phyloP scores from a whole-genome alignment of 2,113 vertebrate species.

The Antigone vipio region DNA sequence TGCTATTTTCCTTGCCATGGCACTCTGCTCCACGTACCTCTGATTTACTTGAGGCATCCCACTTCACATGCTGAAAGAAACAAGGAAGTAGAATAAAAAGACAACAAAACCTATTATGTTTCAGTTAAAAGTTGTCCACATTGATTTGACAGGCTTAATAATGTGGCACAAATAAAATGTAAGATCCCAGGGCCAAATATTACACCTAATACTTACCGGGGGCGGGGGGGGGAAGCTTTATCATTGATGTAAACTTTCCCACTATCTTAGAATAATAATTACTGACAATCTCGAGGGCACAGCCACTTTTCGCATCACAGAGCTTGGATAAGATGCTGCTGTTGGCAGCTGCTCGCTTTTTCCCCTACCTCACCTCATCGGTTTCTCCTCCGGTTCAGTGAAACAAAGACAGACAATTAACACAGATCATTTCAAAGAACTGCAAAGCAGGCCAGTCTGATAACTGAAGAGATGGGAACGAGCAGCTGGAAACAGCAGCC shows the following conservation, averaged over 20 bases:
- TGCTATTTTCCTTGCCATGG: not conserved
- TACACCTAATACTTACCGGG: not conserved
- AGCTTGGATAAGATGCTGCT: not conserved
- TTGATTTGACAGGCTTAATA: not conserved
- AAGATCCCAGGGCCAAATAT: not conserved
- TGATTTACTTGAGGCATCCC: not conserved
- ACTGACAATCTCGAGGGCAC: not conserved
- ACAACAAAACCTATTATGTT: not conserved
- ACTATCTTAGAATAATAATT: not conserved
- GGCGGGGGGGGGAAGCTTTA: not conserved
- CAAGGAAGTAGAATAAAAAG: not conserved
- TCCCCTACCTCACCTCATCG: not conserved
- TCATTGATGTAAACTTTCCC: not conserved
- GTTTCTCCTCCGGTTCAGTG: not conserved
- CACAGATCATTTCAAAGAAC: not conserved
- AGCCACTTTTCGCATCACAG: not conserved
- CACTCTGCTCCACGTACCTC: not conserved
- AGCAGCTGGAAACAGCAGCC: conserved; percentile 13
- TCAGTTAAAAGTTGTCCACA: not conserved
- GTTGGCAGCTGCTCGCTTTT: not conserved
- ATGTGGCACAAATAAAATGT: not conserved
- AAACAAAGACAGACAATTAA: not conserved
- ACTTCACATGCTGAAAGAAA: not conserved
- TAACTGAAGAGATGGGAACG: not conserved
- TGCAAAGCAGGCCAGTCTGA: not conserved